These are phyloP conservation scores for Penaeus chinensis DNA, from an alignment of 1,140 invertebrate genomes.

Conservation along the genomic window DNA sequence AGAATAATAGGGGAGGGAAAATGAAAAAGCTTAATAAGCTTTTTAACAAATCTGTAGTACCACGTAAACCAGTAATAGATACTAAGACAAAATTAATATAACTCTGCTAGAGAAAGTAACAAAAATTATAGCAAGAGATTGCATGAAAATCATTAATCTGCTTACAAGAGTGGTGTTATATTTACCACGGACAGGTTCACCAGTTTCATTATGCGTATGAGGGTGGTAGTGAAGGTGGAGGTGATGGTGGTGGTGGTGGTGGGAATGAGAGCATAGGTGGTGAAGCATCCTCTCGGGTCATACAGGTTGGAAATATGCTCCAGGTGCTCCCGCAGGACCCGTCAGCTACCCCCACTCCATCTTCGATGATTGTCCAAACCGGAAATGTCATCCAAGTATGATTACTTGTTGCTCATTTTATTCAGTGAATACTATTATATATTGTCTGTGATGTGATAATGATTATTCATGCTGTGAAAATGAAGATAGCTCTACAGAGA, in stretches of 20 bases:
- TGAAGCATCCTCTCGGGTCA: slow-evolving; percentile 44
- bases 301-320: slow-evolving; percentile 73
- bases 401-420: neutral
- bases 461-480: too few relatives aligned
- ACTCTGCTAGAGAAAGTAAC: neutral
- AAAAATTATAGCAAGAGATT: neutral
- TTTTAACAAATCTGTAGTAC: too few relatives aligned
- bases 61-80: too few relatives aligned
- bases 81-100: too few relatives aligned
- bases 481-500: too few relatives aligned
- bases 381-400: slow-evolving; percentile 55
- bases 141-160: too few relatives aligned
- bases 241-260: neutral
- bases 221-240: neutral
- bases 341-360: slow-evolving; percentile 40
- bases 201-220: slow-evolving; percentile 65
- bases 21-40: too few relatives aligned
- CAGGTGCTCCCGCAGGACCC: slow-evolving; percentile 72
- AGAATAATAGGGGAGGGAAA: too few relatives aligned
- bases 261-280: neutral
- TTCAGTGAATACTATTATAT: too few relatives aligned
- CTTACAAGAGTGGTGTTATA: neutral
- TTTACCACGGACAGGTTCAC: slow-evolving; percentile 45
- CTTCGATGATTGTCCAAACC: slow-evolving; percentile 54
- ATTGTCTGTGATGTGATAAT: too few relatives aligned